These are phyloP conservation scores for Sphaeridia pumilis DNA, from an alignment of 2,888 invertebrate genomes.

Conservation along the genomic window DNA sequence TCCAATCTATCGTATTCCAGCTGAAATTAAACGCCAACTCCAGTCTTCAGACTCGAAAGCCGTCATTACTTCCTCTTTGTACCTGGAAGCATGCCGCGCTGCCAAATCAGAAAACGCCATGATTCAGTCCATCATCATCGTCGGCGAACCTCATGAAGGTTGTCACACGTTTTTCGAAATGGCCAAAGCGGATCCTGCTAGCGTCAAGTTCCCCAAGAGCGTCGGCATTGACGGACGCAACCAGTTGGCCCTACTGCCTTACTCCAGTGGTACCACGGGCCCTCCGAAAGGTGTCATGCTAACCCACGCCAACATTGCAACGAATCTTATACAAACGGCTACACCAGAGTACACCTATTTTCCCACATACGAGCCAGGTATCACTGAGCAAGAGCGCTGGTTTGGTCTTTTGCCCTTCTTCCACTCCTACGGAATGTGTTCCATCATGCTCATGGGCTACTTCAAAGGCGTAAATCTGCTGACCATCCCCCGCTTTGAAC, in stretches of 20 bases:
- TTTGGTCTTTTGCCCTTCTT: slow-evolving; percentile 33
- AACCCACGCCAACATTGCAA: slow-evolving; percentile 26
- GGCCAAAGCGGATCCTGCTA: slow-evolving; percentile 22
- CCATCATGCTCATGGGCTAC: slow-evolving; percentile 15
- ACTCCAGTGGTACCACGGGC: slow-evolving; percentile 27
- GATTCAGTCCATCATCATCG: slow-evolving; percentile 20
- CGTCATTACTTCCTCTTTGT: slow-evolving; percentile 24
- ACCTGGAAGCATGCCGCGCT: slow-evolving; percentile 15
- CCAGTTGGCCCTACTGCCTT: slow-evolving; percentile 19
- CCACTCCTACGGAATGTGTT: slow-evolving; percentile 24
- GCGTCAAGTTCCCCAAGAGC: slow-evolving; percentile 19
- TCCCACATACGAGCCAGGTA: slow-evolving; percentile 5
- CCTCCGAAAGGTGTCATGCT: slow-evolving; percentile 30
- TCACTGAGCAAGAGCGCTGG: slow-evolving; percentile 22
- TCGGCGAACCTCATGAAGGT: slow-evolving; percentile 30
- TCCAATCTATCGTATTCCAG: slow-evolving; percentile 10
- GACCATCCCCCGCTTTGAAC: slow-evolving; percentile 27
- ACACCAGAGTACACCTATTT: slow-evolving; percentile 14
- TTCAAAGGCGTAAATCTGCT: slow-evolving; percentile 22
- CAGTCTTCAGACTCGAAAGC: slow-evolving; percentile 22
- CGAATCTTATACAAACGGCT: slow-evolving; percentile 20
- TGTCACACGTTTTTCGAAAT: slow-evolving; percentile 26
- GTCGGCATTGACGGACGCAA: slow-evolving; percentile 18
- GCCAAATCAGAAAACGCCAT: slow-evolving; percentile 20
- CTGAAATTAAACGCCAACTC: slow-evolving; percentile 34